phyloP scores from a whole-genome alignment of 2,888 invertebrate species.

The Strigamia maritima region DNA sequence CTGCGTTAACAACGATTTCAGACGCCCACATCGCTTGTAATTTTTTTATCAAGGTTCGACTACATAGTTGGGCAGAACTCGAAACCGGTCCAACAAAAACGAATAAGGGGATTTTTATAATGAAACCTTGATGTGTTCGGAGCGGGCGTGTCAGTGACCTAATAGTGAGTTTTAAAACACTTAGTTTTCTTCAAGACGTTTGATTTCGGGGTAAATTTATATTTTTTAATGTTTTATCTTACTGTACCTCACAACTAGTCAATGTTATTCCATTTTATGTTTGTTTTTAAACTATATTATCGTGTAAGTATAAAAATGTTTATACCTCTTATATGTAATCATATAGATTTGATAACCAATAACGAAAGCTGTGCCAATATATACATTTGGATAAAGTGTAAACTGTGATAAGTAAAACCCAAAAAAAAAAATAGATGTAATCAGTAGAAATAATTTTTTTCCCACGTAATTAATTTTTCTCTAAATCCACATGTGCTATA shows the following conservation, averaged over 20 bases:
- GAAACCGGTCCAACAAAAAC: background rate
- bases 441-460: background rate
- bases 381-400: background rate
- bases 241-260: background rate
- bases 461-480: background rate
- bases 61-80: background rate
- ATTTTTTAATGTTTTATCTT: background rate
- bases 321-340: background rate
- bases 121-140: background rate
- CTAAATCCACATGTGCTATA: background rate
- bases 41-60: background rate
- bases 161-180: background rate
- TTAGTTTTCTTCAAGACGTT: background rate
- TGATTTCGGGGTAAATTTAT: background rate
- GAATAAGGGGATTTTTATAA: background rate
- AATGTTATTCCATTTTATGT: background rate
- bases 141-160: slow-evolving; percentile 20
- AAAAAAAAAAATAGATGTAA: background rate
- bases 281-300: background rate
- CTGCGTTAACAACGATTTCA: background rate
- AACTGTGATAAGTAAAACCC: background rate
- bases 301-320: background rate
- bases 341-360: background rate
- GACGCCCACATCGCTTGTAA: background rate
- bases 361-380: background rate